phyloP scores from a whole-genome alignment of 2,888 invertebrate species.

The Drosophila pegasa region DNA sequence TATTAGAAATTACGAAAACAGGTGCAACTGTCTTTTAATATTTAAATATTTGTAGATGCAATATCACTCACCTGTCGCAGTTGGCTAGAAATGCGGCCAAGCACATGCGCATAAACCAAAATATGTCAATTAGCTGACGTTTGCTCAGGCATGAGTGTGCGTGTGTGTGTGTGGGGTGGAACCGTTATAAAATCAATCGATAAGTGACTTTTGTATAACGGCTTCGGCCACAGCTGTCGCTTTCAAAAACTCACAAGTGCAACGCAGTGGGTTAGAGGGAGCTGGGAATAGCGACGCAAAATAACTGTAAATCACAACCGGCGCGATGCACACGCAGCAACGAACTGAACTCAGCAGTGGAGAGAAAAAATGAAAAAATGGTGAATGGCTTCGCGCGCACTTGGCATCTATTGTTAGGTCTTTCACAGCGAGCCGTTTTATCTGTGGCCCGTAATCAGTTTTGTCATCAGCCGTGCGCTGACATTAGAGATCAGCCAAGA shows the following conservation, averaged over 20 bases:
- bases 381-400: conserved; percentile 32
- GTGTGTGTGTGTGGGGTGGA: neutral
- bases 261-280: conserved; percentile 11
- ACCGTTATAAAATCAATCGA: conserved; percentile 15
- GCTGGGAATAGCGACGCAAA: conserved; percentile 1
- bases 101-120: neutral
- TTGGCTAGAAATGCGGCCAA: neutral
- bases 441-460: conserved; percentile 35
- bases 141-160: neutral
- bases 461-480: conserved; percentile 34
- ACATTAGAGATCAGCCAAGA: conserved; percentile 54
- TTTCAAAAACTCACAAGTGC: conserved; percentile 35
- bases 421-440: conserved; percentile 28
- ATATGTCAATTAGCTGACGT: conserved; percentile 16
- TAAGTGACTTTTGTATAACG: conserved; percentile 15
- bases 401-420: conserved; percentile 37
- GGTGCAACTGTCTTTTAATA: conserved; percentile 7
- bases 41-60: neutral
- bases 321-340: conserved; percentile 40
- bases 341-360: conserved; percentile 53
- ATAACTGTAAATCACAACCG: conserved; percentile 54
- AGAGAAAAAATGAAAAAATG: conserved; percentile 23
- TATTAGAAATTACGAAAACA: neutral
- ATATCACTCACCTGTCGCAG: conserved; percentile 19
- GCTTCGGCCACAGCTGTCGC: conserved; percentile 13